These are phyloP conservation scores for Cotesia vestalis DNA, from an alignment of 1,140 invertebrate genomes.

Conservation along the genomic window DNA sequence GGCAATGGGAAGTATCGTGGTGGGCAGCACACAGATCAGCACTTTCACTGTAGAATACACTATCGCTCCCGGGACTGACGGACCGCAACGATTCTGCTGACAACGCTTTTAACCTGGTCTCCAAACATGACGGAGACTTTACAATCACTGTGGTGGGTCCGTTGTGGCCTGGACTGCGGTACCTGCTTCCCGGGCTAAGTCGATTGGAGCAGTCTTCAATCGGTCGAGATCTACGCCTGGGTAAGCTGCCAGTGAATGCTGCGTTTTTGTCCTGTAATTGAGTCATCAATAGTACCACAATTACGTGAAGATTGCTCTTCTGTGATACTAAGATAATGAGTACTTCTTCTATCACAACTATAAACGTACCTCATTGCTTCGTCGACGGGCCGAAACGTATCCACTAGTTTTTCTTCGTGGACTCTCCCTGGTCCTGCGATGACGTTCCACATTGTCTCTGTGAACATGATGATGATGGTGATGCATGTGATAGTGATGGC, in stretches of 20 bases:
- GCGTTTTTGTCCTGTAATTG: conserved; percentile 64
- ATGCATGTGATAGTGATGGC: conserved; percentile 63
- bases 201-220: conserved; percentile 61
- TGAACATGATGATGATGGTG: conserved; percentile 60
- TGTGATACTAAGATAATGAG: no score
- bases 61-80: conserved; percentile 86
- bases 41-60: conserved; percentile 86
- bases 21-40: conserved; percentile 63
- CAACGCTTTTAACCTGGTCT: conserved; percentile 76
- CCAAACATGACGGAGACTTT: conserved; percentile 61
- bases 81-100: conserved; percentile 85
- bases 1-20: conserved; percentile 69
- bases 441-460: conserved; percentile 61
- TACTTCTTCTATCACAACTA: background rate
- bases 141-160: conserved; percentile 53
- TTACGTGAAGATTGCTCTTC: background rate
- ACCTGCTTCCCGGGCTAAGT: conserved; percentile 57
- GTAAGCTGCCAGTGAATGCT: conserved; percentile 72
- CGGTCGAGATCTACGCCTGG: conserved; percentile 71
- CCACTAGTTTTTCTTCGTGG: conserved; percentile 72
- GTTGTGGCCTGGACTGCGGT: conserved; percentile 58
- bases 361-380: conserved; percentile 58
- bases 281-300: background rate
- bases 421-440: conserved; percentile 73
- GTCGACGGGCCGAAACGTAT: conserved; percentile 54